Evolutionary conservation across 2,888 invertebrate species (phyloP), one percentile per base, ranked within the genome.

Genomic region (Baronia brevicornis): DNA sequence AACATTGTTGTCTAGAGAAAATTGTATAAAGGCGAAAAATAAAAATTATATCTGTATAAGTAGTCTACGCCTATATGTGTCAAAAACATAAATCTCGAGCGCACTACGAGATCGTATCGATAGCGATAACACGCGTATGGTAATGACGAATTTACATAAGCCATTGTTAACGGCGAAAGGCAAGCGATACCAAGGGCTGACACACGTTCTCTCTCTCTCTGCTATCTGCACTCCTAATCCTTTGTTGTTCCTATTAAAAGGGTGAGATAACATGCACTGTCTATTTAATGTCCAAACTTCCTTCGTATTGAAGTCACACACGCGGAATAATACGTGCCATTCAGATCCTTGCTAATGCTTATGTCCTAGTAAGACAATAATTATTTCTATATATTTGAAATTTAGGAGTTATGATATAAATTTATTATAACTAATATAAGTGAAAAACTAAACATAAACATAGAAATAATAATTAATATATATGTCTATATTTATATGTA

Each of bases 71-170:
- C 20, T 6, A 12, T 4, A 29, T 9, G 30, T 29, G 35, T 30
- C 30, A 36, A 29, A 36, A 26, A 17, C 21, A 30, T 26, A 30
- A 36, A 36, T 30, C 24, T 9, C 28, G 22, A 13, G 24, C 12
- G 23, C 33, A 20, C 34, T 24, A 28, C 28, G 25, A 29, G 30
- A 36, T 30, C 13, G 35, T 30, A 36, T 36, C 29, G 14, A 22
- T 5, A 7, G 12, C 34, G 38, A 38, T 31, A 41, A 33, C 33
- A 20, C 24, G 36, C 39, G 40, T 46, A 48, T 44, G 46, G 42
- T 51, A 56, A 54, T 49, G 43, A 44, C 36, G 35, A 39, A 62
- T 64, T 60, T 48, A 42, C 54, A 53, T 54, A 54, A 41, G 38
- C 47, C 53, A 54, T 49, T 51, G 55, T 46, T 55, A 36, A 34